Conservation (phyloP, 2,113 vertebrate genomes). For the Entomyzon cyanotis region DNA sequence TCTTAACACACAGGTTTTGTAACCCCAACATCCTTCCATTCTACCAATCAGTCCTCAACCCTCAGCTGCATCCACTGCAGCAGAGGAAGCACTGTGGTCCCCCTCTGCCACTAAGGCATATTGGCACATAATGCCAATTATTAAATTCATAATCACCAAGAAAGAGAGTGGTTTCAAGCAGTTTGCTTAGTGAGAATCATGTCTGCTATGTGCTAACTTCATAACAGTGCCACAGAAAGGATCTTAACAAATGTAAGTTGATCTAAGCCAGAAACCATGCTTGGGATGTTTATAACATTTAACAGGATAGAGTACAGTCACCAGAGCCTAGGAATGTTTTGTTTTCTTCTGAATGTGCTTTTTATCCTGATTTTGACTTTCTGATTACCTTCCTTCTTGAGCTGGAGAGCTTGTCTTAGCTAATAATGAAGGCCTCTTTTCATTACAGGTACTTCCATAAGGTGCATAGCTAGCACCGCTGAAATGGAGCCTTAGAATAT, state of each 20-base stretch:
- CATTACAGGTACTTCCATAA: neutral
- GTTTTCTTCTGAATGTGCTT: neutral
- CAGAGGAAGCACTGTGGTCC: neutral
- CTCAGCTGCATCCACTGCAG: neutral
- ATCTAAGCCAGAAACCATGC: neutral
- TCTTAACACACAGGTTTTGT: neutral
- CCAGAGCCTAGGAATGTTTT: neutral
- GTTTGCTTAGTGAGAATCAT: neutral
- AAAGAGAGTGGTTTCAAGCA: neutral
- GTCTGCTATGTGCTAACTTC: neutral
- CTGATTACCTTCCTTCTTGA: neutral
- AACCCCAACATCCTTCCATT: neutral
- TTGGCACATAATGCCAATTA: neutral
- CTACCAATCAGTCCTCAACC: neutral
- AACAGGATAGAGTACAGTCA: neutral
- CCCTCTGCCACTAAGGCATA: neutral
- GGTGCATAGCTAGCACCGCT: neutral
- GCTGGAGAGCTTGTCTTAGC: neutral
- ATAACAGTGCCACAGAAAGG: neutral
- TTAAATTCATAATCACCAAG: neutral
- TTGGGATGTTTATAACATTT: neutral
- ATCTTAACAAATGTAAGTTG: neutral
- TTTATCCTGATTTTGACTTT: neutral
- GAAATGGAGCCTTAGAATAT: neutral
- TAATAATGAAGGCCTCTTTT: neutral